Percentiles rank a stretch among this genome's conserved stretches.
phyloP scores from a whole-genome alignment of 2,888 invertebrate genomes.

The Pyralis farinalis region DNA sequence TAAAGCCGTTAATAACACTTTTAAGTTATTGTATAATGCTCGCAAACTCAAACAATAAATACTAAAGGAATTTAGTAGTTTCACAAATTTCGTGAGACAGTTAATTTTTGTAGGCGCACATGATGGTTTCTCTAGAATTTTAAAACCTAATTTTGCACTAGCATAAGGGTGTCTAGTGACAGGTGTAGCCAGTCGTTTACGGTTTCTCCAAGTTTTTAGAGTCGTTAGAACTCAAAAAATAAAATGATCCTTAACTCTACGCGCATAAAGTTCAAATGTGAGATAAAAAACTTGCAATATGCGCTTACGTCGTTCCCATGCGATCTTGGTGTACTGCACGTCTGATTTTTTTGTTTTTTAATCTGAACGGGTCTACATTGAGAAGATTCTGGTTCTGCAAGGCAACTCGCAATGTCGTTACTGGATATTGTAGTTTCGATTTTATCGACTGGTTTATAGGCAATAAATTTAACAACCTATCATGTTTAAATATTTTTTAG shows the following conservation, averaged over 20 bases:
- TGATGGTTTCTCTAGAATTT: constrained; percentile 9
- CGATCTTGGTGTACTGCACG: constrained; percentile 53
- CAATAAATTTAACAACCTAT: constrained; percentile 19
- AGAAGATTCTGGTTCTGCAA: constrained; percentile 76
- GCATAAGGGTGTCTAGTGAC: constrained; percentile 53
- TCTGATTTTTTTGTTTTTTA: constrained; percentile 45
- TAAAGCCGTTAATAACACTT: too few species aligned
- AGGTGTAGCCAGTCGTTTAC: constrained; percentile 67
- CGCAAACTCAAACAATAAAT: too few species aligned
- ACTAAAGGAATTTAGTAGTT: too few species aligned
- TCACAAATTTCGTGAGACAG: too few species aligned
- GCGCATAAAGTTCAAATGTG: constrained; percentile 39
- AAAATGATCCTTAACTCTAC: constrained; percentile 44
- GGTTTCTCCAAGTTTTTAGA: constrained; percentile 51
- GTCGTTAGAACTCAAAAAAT: constrained; percentile 20
- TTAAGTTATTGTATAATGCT: too few species aligned
- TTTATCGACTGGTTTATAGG: constrained; percentile 37
- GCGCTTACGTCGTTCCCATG: constrained; percentile 68
- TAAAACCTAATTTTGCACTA: constrained; percentile 38
- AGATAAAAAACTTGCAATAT: constrained; percentile 38
- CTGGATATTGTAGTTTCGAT: constrained; percentile 56
- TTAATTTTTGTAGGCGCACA: too few species aligned
- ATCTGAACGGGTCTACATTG: constrained; percentile 73
- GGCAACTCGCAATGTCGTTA: constrained; percentile 66
- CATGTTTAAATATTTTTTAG: constrained; percentile 13